A percentile compares a stretch with the other conserved stretches of the same genome.
Conservation (phyloP, 2,888 invertebrate genomes). For the Kryphioiulus occultus region DNA sequence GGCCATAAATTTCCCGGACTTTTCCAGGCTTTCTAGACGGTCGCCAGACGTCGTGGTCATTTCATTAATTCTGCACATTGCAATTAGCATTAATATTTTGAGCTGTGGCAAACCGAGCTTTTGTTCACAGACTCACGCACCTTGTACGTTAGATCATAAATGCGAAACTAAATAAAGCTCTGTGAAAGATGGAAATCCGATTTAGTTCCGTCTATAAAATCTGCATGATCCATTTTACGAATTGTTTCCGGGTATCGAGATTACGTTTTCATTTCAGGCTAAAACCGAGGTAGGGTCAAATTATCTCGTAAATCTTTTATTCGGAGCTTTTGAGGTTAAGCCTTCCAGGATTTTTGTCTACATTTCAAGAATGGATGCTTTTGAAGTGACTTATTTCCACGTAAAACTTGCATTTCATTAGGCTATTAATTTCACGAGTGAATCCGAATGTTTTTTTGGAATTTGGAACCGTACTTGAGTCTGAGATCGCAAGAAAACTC, state of each 20-base stretch:
- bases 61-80: too few species aligned
- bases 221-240: neutral
- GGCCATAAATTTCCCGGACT: too few species aligned
- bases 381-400: neutral
- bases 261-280: conserved; percentile 4
- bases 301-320: neutral
- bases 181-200: neutral
- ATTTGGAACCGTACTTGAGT: neutral
- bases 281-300: neutral
- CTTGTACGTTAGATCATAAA: neutral
- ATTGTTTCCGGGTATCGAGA: neutral
- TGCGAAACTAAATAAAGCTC: neutral
- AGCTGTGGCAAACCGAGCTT: too few species aligned
- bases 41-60: too few species aligned
- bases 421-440: neutral
- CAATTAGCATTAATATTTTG: too few species aligned
- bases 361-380: neutral
- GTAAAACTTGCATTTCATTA: neutral
- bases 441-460: neutral
- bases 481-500: too few species aligned
- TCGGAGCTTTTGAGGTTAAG: neutral
- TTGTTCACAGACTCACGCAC: neutral
- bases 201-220: neutral
- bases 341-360: too few species aligned
- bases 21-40: too few species aligned